A percentile compares a stretch with the other conserved stretches of the same genome.
phyloP scores from a whole-genome alignment of 2,797 vertebrate species.

The Fringilla coelebs region DNA sequence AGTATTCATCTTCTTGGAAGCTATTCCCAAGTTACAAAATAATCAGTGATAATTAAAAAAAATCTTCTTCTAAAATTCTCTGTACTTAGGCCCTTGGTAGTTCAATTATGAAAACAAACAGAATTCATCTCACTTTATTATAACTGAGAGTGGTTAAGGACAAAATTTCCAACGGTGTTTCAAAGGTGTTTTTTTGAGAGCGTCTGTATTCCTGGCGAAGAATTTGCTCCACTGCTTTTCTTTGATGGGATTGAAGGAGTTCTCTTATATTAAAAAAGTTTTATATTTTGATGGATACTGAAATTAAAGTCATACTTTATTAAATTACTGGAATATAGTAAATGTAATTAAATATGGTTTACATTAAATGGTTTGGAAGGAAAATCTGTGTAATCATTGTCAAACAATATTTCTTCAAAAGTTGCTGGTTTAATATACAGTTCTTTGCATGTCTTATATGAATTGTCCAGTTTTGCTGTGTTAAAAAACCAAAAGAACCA shows the following conservation, averaged over 20 bases:
- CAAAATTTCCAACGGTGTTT: background rate
- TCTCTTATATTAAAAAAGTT: background rate
- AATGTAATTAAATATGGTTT: background rate
- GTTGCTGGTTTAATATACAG: background rate
- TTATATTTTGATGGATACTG: background rate
- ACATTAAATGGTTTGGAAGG: background rate
- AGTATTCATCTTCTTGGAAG: background rate
- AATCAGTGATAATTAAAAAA: background rate
- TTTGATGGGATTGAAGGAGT: background rate
- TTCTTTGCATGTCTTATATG: background rate
- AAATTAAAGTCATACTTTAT: conserved; percentile 13
- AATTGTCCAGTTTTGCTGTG: background rate
- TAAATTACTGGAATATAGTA: background rate
- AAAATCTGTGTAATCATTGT: background rate
- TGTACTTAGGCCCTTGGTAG: background rate
- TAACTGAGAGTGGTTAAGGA: background rate
- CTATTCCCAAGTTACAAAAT: background rate
- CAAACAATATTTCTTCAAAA: background rate
- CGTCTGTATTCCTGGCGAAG: background rate
- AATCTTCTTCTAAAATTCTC: background rate
- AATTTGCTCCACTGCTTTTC: background rate
- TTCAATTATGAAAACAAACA: background rate
- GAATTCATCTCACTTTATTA: background rate
- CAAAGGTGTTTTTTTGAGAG: background rate
- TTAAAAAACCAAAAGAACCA: background rate